A percentile compares a stretch with the other conserved stretches of the same genome.
These are phyloP conservation scores for Apamea epomidion DNA, from an alignment of 2,888 invertebrate genomes.

Conservation along the genomic window DNA sequence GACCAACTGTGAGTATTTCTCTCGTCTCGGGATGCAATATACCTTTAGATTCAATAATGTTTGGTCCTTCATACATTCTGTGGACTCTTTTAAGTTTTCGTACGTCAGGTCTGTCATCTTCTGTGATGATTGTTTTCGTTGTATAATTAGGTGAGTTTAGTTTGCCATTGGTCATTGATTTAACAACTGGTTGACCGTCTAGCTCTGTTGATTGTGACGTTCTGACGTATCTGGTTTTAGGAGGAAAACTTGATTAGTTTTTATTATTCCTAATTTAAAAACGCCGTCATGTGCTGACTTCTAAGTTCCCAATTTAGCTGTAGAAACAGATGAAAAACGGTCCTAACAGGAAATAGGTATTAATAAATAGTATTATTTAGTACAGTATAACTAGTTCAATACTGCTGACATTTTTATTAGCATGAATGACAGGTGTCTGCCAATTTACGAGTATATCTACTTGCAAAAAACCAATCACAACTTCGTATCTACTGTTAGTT, in stretches of 20 bases:
- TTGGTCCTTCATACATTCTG: slow-evolving; percentile 93
- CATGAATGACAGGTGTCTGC: slow-evolving; percentile 13
- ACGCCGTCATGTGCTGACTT: slow-evolving; percentile 6
- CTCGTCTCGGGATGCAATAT: slow-evolving; percentile 96
- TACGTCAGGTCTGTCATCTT: slow-evolving; percentile 92
- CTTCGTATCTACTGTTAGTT: slow-evolving; percentile 5
- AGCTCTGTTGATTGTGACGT: slow-evolving; percentile 89
- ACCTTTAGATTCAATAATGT: slow-evolving; percentile 94
- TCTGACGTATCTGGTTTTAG: slow-evolving; percentile 89
- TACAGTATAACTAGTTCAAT: background rate
- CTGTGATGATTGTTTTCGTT: slow-evolving; percentile 89
- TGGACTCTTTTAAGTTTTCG: slow-evolving; percentile 94
- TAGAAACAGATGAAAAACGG: background rate
- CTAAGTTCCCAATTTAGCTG: background rate
- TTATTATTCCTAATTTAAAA: slow-evolving; percentile 26
- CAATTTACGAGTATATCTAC: slow-evolving; percentile 30
- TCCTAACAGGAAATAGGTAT: slow-evolving; percentile 8
- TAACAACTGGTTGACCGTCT: slow-evolving; percentile 85
- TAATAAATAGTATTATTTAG: slow-evolving; percentile 23
- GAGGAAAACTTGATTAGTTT: slow-evolving; percentile 51
- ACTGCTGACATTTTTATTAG: slow-evolving; percentile 33
- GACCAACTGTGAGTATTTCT: slow-evolving; percentile 96
- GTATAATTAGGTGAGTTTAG: slow-evolving; percentile 86
- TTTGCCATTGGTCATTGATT: slow-evolving; percentile 89
- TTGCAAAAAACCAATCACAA: slow-evolving; percentile 19